phyloP scores from a whole-genome alignment of 2,113 vertebrate genomes.

The Thunnus thynnus region DNA sequence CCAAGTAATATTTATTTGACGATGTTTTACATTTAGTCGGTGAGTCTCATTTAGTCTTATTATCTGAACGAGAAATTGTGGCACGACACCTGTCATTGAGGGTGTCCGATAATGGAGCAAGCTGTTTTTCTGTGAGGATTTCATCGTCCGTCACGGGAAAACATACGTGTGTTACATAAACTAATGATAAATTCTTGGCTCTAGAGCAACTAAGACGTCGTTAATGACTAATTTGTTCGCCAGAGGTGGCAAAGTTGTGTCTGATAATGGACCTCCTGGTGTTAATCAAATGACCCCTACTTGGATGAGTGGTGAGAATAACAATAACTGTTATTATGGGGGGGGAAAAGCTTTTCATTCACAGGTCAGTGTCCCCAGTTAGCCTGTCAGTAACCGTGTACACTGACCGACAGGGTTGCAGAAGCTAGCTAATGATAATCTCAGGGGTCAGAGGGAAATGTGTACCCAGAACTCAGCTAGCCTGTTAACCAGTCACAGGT shows the following conservation, averaged over 20 bases:
- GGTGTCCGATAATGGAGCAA: slow-evolving; percentile 47
- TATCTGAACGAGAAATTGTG: neutral
- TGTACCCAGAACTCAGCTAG: neutral
- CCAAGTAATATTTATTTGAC: neutral
- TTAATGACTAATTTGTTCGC: neutral
- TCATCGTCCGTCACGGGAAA: neutral
- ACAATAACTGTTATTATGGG: neutral
- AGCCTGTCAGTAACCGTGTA: neutral
- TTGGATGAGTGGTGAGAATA: neutral
- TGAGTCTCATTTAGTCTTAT: too few relatives aligned
- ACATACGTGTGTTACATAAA: neutral
- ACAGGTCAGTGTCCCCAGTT: neutral
- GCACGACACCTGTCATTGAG: slow-evolving; percentile 50
- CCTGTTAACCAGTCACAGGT: slow-evolving; percentile 3
- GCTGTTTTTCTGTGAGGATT: neutral
- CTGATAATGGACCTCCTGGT: neutral
- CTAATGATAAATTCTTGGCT: neutral
- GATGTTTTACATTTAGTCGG: neutral
- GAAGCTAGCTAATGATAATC: slow-evolving; percentile 12
- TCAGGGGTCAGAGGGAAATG: neutral
- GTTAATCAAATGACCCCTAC: slow-evolving; percentile 41
- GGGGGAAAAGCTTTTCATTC: neutral
- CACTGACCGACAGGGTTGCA: neutral
- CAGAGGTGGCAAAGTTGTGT: slow-evolving; percentile 3
- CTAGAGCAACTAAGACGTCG: neutral